phyloP scores from a whole-genome alignment of 2,888 invertebrate species.

The Acronicta aceris region DNA sequence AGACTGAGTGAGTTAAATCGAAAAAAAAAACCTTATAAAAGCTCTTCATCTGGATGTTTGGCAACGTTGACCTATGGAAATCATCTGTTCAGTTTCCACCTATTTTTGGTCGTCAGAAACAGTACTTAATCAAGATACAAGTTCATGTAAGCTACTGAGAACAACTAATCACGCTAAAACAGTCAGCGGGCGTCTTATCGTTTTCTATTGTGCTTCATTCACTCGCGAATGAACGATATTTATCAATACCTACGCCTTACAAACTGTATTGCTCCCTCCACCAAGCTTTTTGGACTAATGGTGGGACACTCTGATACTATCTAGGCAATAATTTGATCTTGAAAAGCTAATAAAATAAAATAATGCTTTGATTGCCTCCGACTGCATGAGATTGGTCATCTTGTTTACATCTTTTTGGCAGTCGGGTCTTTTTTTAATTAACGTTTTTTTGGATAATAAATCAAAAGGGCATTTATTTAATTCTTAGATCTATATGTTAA shows the following conservation, averaged over 20 bases:
- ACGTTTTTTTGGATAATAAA: too few relatives aligned
- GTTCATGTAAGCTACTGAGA: conserved; percentile 13
- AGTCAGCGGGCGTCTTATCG: conserved; percentile 36
- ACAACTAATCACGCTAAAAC: conserved; percentile 47
- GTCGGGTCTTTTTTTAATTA: too few relatives aligned
- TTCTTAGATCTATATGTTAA: too few relatives aligned
- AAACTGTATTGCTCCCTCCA: conserved; percentile 16
- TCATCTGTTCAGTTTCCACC: too few relatives aligned
- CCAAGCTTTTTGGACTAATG: background rate
- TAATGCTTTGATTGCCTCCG: background rate
- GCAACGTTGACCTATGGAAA: too few relatives aligned
- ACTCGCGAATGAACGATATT: conserved; percentile 51
- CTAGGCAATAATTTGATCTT: background rate
- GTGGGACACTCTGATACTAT: background rate
- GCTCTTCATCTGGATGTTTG: too few relatives aligned
- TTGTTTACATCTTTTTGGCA: too few relatives aligned
- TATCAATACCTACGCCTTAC: conserved; percentile 22
- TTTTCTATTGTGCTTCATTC: conserved; percentile 39
- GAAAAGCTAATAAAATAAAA: background rate
- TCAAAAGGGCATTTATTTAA: too few relatives aligned
- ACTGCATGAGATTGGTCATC: too few relatives aligned
- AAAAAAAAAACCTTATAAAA: too few relatives aligned
- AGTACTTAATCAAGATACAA: background rate
- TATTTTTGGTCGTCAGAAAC: too few relatives aligned
- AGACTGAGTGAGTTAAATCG: too few relatives aligned